A percentile compares a stretch with the other conserved stretches of the same genome.
Conservation (phyloP, 1,140 invertebrate species). For the Micrasema minimum region DNA sequence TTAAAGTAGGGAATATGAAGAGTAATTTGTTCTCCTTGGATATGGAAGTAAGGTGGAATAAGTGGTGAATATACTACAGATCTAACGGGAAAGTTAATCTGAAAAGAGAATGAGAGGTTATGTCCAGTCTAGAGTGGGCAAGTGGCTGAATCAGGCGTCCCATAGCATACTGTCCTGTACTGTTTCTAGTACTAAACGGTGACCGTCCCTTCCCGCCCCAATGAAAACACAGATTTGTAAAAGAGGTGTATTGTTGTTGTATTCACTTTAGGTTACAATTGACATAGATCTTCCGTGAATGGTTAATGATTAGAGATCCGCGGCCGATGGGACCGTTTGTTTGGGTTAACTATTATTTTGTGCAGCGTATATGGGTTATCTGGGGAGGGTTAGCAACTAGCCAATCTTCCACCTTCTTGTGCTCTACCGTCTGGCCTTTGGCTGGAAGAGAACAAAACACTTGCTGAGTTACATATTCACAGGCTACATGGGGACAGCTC, state of each 20-base stretch:
- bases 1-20: conserved; percentile 22
- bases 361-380: not conserved
- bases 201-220: not conserved
- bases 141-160: not conserved
- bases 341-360: conserved; percentile 21
- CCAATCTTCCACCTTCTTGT: conserved; percentile 32
- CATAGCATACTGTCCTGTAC: not conserved
- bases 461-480: conserved; percentile 27
- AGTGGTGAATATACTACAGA: not conserved
- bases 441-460: conserved; percentile 33
- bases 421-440: conserved; percentile 31
- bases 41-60: conserved; percentile 1
- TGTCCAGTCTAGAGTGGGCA: conserved; percentile 19
- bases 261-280: conserved; percentile 30
- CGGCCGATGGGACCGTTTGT: conserved; percentile 18
- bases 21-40: conserved; percentile 2
- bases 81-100: not conserved
- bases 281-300: conserved; percentile 22
- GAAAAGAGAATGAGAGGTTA: conserved; percentile 29
- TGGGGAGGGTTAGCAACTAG: not conserved
- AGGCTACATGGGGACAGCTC: not conserved
- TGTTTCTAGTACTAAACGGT: not conserved
- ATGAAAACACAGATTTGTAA: conserved; percentile 30
- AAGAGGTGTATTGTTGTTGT: conserved; percentile 31
- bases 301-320: conserved; percentile 19